phyloP scores from a whole-genome alignment of 2,113 vertebrate species.

The Labrus mixtus region DNA sequence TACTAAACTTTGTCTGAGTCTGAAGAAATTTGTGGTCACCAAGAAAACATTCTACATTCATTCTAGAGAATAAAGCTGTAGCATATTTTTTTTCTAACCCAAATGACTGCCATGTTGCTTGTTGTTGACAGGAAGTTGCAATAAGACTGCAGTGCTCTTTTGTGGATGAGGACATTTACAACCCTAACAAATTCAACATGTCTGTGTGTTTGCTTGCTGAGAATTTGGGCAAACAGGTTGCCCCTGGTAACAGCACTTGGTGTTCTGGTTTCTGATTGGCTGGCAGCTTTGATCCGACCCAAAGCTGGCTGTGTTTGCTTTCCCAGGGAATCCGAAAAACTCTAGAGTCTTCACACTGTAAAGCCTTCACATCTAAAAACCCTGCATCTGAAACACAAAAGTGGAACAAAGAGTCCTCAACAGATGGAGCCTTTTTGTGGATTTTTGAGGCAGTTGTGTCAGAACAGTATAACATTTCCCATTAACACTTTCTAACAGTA shows the following conservation, averaged over 20 bases:
- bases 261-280: slow-evolving; percentile 76
- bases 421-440: neutral
- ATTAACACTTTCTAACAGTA: neutral
- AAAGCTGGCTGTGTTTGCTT: slow-evolving; percentile 72
- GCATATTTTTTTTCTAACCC: neutral
- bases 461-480: neutral
- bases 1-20: neutral
- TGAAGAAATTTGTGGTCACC: too few species aligned
- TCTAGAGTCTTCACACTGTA: slow-evolving; percentile 46
- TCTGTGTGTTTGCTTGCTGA: slow-evolving; percentile 66
- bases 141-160: slow-evolving; percentile 24
- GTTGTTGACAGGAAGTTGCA: neutral
- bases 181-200: slow-evolving; percentile 65
- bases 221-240: slow-evolving; percentile 79
- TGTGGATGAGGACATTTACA: slow-evolving; percentile 45
- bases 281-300: slow-evolving; percentile 63
- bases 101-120: neutral
- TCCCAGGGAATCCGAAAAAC: slow-evolving; percentile 64
- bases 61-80: neutral
- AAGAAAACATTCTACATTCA: neutral
- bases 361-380: slow-evolving; percentile 23
- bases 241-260: slow-evolving; percentile 76
- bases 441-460: too few species aligned
- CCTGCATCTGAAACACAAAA: neutral
- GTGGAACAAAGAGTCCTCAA: too few species aligned